Base-by-base conservation (phyloP, 1,140 invertebrate species). In the Drosophila kohkoa region DNA sequence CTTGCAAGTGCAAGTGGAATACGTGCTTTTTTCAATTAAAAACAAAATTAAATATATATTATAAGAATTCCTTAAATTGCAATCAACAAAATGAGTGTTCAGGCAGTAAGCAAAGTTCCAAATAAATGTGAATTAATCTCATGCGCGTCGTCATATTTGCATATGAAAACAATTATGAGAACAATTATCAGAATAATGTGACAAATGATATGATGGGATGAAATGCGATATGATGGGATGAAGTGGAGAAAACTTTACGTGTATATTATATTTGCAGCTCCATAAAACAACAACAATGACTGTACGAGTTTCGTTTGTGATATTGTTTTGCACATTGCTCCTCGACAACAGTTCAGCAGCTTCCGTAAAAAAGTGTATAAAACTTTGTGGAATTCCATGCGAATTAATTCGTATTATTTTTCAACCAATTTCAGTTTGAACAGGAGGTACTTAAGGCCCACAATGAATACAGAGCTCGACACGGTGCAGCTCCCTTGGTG, bases 391-490 rank as follows among this genome's bases (percentile, higher is more conserved):
- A 46, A 10, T 43, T 43, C 3, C n/a, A 43, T 13, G 4, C 1
- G 5, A 4, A 13, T 43, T 43, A 43, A 43, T 13, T 6, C 41
- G n/a, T 13, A 13, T 43, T 43, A 13, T 43, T 13, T 43, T 43
- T 13, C 41, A 43, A 38, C 35, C n/a, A 7, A 43, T 46, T 62
- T 8, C 20, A 88, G 85, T 89, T 88, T 16, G 71, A 73, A 16
- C 25, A 43, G 10, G 86, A 90, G 35, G 75, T 85, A 7, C 86
- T 89, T 1, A 4, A 76, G 3, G 72, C 86, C 6, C 85, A 89
- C 30, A 89, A 89, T 41, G 7, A 13, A 15, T 85, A 79, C 63
- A 66, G 85, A 46, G 64, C 75, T 5, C 45, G 28, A 4, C 85
- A 89, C 13, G 38, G 32, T 13, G 86, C 66, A 4, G 51, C 64